These are phyloP conservation scores for Macaria liturata DNA, from an alignment of 2,888 invertebrate species.

Conservation along the genomic window DNA sequence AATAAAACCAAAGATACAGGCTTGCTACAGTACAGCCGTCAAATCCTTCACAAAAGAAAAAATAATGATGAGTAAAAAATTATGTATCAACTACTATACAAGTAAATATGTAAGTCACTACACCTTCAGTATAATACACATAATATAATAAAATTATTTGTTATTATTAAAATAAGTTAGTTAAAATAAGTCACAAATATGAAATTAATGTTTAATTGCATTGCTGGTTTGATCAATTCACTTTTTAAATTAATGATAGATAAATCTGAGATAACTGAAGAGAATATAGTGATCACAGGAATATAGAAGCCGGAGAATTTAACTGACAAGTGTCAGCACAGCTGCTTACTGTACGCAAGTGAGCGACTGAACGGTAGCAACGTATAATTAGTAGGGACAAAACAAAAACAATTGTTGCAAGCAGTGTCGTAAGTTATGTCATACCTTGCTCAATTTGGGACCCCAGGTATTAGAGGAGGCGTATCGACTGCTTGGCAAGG, in stretches of 20 bases:
- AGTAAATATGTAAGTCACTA: not conserved
- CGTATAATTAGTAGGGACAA: constrained; percentile 30
- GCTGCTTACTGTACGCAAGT: constrained; percentile 11
- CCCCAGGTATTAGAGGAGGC: constrained; percentile 74
- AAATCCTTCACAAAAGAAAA: constrained; percentile 56
- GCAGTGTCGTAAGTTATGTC: constrained; percentile 43
- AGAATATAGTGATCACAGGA: too few relatives aligned
- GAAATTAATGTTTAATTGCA: too few relatives aligned
- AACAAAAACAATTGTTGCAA: constrained; percentile 37
- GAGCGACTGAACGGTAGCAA: constrained; percentile 15
- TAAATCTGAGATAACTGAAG: too few relatives aligned
- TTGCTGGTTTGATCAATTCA: too few relatives aligned
- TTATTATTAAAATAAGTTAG: too few relatives aligned
- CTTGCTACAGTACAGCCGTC: constrained; percentile 40
- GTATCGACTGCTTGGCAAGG: constrained; percentile 70
- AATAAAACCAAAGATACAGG: constrained; percentile 22
- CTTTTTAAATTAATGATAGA: too few relatives aligned
- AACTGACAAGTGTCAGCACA: constrained; percentile 8
- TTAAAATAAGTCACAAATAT: too few relatives aligned
- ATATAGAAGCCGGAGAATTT: too few relatives aligned
- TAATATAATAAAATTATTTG: too few relatives aligned
- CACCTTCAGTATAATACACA: not conserved
- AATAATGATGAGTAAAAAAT: constrained; percentile 34
- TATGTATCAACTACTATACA: not conserved
- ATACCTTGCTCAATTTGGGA: constrained; percentile 77